Evolutionary conservation across 1,140 invertebrate genomes (phyloP).

Genomic region (Andricus grossulariae): DNA sequence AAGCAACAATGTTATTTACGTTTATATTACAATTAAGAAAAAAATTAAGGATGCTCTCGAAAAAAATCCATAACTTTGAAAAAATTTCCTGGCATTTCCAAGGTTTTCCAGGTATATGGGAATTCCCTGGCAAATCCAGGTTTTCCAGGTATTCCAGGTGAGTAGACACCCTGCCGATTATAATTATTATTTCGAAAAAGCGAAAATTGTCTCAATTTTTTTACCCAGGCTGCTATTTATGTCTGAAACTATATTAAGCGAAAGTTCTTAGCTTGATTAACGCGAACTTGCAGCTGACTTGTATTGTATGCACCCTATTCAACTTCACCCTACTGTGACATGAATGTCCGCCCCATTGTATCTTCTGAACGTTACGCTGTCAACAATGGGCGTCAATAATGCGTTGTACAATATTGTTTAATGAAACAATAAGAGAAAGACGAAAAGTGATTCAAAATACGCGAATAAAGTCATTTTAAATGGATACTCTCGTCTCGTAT

Average conservation of each 20-base stretch:
- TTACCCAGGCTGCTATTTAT: conserved; percentile 10
- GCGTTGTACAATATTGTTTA: conserved; percentile 53
- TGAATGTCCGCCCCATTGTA: conserved; percentile 24
- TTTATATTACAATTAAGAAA: no score
- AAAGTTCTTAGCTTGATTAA: conserved; percentile 20
- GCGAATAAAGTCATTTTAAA: conserved; percentile 60
- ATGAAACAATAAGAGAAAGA: conserved; percentile 58
- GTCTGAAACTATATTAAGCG: conserved; percentile 22
- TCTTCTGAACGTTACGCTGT: conserved; percentile 6
- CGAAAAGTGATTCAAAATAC: conserved; percentile 60
- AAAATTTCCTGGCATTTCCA: no score
- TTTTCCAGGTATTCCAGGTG: no score
- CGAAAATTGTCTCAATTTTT: neutral
- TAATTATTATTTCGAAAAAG: neutral
- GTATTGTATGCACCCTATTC: conserved; percentile 21
- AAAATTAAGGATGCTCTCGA: no score
- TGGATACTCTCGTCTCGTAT: conserved; percentile 38
- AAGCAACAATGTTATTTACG: no score
- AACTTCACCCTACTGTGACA: conserved; percentile 33
- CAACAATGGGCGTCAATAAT: conserved; percentile 14
- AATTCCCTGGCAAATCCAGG: no score
- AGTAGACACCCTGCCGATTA: no score
- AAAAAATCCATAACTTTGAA: no score
- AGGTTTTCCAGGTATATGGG: no score
- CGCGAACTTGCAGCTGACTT: conserved; percentile 13